Evolutionary conservation across 64 coral and sea anemone species (phyloP).

Genomic region (Montipora sp.): DNA sequence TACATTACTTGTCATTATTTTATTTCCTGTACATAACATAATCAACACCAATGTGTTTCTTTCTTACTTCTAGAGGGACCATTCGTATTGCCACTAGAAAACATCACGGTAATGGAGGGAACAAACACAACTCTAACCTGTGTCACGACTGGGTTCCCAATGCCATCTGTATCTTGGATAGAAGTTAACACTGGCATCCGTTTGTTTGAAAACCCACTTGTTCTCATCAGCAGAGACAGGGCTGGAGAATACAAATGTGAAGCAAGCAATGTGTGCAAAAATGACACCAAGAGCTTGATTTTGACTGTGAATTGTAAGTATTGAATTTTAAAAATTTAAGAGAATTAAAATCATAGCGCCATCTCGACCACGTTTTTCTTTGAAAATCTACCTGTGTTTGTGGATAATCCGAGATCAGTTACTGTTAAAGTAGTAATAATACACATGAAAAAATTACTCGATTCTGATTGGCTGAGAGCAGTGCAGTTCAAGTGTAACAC

Average conservation of each 20-base stretch:
- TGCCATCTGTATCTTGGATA: slow-evolving; percentile 6
- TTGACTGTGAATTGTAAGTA: slow-evolving; percentile 12
- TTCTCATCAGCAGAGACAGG: not conserved
- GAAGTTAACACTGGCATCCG: not conserved
- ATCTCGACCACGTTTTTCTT: no score
- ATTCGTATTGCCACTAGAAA: not conserved
- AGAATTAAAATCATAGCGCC: no score
- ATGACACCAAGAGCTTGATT: not conserved
- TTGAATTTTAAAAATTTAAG: no score
- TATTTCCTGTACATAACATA: no score
- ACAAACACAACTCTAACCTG: not conserved
- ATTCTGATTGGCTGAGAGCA: no score
- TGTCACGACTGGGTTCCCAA: not conserved
- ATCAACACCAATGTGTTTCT: no score
- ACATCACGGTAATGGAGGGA: slow-evolving; percentile 1
- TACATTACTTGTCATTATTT: no score
- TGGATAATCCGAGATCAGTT: no score
- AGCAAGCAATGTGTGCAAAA: slow-evolving; percentile 4
- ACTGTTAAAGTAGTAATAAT: no score
- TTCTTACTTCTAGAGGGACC: not conserved
- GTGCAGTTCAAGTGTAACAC: no score
- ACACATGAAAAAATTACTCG: no score
- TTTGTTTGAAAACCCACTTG: not conserved
- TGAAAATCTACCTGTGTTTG: no score
- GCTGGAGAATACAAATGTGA: slow-evolving; percentile 30